Evolutionary conservation across 2,113 vertebrate genomes (phyloP), one percentile per base, ranked within the genome.

Genomic region (Bujurquina vittata): DNA sequence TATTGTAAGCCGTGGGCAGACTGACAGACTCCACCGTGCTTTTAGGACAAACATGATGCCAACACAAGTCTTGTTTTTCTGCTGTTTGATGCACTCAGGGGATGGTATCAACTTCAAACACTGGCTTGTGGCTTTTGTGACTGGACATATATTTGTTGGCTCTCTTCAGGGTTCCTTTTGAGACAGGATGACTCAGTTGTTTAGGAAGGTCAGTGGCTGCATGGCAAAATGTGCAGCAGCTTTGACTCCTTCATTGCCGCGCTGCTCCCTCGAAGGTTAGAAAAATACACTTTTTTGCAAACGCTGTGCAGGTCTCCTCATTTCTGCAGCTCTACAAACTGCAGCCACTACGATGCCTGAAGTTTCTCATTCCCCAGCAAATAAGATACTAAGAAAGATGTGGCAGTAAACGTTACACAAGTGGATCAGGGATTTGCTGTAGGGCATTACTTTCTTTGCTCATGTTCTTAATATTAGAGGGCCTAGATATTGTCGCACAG

Each of bases 391-490:
- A 18, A 26, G 31, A 85, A 82, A 20, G 84, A 90, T 83, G 65
- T 73, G 79, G 57, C 77, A 22, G 63, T 56, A 37, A 80, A 83
- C 23, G 8, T 77, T 72, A 43, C 54, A 54, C 73, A 29, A 85
- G 73, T 67, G 67, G 35, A 81, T 91, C 37, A 57, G 78, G 1
- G 46, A 63, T 67, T n/a, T 6, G 75, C 86, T 84, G 18, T 1
- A 40, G 67, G 87, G 20, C 69, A 52, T 74, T 33, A 23, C 65
- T 84, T 67, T 75, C 55, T 5, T 8, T 74, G 75, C 72, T 62
- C 80, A 22, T 9, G 33, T 20, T 89, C 65, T 59, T 62, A 57
- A 85, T 91, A 87, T 88, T 77, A 75, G 86, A 85, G 4, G 29
- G 20, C 74, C 20, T 56, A 10, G 61, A 86, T 89, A 26, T 88